Evolutionary conservation across 2,888 invertebrate species (phyloP).

Genomic region (Muscina levida): DNA sequence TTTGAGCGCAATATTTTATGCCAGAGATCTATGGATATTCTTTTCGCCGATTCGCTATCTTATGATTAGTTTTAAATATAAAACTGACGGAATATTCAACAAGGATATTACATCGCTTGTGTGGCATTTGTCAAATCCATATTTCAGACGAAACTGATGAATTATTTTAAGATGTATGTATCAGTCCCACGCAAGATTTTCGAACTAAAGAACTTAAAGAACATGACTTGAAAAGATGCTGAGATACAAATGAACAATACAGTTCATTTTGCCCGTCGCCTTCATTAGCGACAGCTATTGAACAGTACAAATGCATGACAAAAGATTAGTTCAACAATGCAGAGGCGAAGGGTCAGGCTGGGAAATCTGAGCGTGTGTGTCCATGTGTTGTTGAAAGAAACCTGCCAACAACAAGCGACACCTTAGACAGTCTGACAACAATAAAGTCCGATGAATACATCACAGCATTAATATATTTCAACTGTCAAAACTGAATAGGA

Average conservation of each 20-base stretch:
- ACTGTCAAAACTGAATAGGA: constrained; percentile 60
- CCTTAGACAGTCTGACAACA: constrained; percentile 65
- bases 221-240: constrained; percentile 40
- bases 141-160: too few relatives aligned
- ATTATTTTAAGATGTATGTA: neutral
- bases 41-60: too few relatives aligned
- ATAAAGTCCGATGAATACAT: constrained; percentile 63
- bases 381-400: constrained; percentile 38
- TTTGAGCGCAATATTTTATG: too few relatives aligned
- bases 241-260: constrained; percentile 5
- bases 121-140: too few relatives aligned
- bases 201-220: constrained; percentile 34
- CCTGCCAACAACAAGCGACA: constrained; percentile 64
- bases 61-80: too few relatives aligned
- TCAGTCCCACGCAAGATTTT: constrained; percentile 51
- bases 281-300: constrained; percentile 30
- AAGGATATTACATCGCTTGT: too few relatives aligned
- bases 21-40: too few relatives aligned
- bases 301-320: constrained; percentile 16
- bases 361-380: neutral
- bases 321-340: neutral
- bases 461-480: constrained; percentile 61
- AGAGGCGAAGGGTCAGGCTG: neutral
- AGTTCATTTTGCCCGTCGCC: constrained; percentile 26
- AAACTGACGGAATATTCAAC: too few relatives aligned